Base-by-base conservation (phyloP, 2,113 vertebrate species). In the Acrocephalus kingi region DNA sequence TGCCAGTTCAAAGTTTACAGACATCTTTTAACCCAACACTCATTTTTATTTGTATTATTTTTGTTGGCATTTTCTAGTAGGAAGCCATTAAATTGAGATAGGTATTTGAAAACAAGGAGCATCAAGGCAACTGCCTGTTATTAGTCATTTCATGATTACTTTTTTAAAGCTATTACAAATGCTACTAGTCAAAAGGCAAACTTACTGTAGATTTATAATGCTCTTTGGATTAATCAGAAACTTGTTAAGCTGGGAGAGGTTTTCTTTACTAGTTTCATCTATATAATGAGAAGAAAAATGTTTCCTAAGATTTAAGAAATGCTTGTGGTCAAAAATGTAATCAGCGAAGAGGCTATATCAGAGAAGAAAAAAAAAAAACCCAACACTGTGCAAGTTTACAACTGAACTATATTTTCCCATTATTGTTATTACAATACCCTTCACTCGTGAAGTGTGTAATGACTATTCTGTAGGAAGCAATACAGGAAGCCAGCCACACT, bases 401-500 rank as follows among this genome's bases (percentile, higher is more conserved):
- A n/a, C 23, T 21, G 19, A 55, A 43, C 19, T 37, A 48, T 15
- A 24, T 43, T 71, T 55, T 63, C 1, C 31, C 22, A 51, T 48
- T 69, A 49, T 20, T 84, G 56, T 56, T 63, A 56, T 33, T 56
- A 33, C 18, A 63, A 45, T 56, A 51, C 15, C 43, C 54, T 90
- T 86, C 35, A 73, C 87, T 76, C 95, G 64, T 75, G 35, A 93
- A 77, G 33, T 14, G 23, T 86, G 78, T 58, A 78, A 89, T 72
- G 67, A 84, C 86, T 85, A 28, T 82, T 95, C 63, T 62, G 28
- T 35, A 90, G 72, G 33, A 95, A 86, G 84, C 63, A 90, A 56
- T 55, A 52, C 20, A 78, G 68, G 51, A 93, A 95, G 77, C 46
- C 45, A 95, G 73, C 35, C 69, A 76, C 0, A 1, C 49, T 83